Conservation (phyloP, 1,140 invertebrate species). For the Whitmania pigra region DNA sequence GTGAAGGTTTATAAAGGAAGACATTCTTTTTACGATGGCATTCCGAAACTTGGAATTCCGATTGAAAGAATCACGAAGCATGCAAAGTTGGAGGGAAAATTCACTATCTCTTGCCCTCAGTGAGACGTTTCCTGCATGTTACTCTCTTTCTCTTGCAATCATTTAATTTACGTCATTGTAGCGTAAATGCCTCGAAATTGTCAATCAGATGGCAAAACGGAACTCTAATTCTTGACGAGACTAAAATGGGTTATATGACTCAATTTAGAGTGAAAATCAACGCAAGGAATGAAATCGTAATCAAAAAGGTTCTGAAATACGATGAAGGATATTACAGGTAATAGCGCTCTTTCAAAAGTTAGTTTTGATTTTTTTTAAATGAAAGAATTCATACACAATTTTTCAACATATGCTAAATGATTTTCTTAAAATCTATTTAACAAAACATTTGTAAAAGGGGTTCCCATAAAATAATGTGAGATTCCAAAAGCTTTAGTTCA, state of each 20-base stretch:
- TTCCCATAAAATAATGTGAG: too few species aligned
- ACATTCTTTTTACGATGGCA: neutral
- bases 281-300: constrained; percentile 8
- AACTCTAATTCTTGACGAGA: constrained; percentile 9
- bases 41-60: neutral
- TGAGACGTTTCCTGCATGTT: neutral
- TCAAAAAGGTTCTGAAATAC: constrained; percentile 14
- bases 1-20: neutral
- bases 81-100: neutral
- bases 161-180: neutral
- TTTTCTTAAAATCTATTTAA: too few species aligned
- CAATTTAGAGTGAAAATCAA: constrained; percentile 2
- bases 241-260: neutral
- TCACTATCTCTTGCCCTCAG: neutral
- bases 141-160: neutral
- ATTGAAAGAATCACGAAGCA: constrained; percentile 6
- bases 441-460: too few species aligned
- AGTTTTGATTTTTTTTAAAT: too few species aligned
- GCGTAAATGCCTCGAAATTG: neutral
- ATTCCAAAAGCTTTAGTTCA: too few species aligned
- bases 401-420: too few species aligned
- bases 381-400: too few species aligned
- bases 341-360: too few species aligned
- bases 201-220: constrained; percentile 18
- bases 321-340: constrained; percentile 9